Percentiles rank a stretch among this genome's conserved stretches.
Evolutionary conservation across 1,140 invertebrate species (phyloP).

Genomic region (Panagrolaimus sp.): DNA sequence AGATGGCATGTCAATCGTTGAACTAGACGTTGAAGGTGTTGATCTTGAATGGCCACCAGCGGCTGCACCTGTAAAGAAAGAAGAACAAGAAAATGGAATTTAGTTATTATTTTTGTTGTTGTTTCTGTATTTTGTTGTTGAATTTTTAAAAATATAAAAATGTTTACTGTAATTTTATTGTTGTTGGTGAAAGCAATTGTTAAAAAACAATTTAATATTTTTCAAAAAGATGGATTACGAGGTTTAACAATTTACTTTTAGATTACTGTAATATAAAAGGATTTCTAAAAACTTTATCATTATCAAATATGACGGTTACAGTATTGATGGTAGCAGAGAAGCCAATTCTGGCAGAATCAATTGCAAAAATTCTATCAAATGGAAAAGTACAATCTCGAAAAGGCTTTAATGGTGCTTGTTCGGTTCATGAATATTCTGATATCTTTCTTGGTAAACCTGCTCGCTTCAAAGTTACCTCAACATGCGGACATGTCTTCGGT

Average conservation of each 20-base stretch:
- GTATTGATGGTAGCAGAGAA: conserved; percentile 99
- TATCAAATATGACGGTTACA: conserved; percentile 72
- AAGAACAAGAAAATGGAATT: conserved; percentile 1
- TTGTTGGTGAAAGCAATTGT: not conserved
- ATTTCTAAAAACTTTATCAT: no score
- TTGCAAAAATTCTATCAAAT: conserved; percentile 88
- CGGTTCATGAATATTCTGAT: conserved; percentile 85
- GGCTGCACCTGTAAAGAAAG: not conserved
- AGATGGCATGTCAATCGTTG: conserved; percentile 60
- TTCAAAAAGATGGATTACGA: no score
- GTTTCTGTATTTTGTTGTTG: conserved; percentile 32
- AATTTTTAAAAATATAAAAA: conserved; percentile 16
- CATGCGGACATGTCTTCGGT: conserved; percentile 95
- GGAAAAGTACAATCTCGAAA: conserved; percentile 74
- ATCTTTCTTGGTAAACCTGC: conserved; percentile 68
- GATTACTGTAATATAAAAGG: no score
- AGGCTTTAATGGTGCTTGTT: conserved; percentile 84
- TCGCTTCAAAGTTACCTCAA: conserved; percentile 76
- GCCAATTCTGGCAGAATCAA: conserved; percentile 86
- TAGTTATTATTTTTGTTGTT: no score
- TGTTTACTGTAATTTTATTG: conserved; percentile 6
- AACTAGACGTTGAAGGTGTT: conserved; percentile 61
- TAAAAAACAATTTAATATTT: not conserved
- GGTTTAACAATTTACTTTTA: no score
- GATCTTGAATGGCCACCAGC: conserved; percentile 57